Evolutionary conservation across 1,140 invertebrate genomes (phyloP).

Genomic region (Drosophila lini): DNA sequence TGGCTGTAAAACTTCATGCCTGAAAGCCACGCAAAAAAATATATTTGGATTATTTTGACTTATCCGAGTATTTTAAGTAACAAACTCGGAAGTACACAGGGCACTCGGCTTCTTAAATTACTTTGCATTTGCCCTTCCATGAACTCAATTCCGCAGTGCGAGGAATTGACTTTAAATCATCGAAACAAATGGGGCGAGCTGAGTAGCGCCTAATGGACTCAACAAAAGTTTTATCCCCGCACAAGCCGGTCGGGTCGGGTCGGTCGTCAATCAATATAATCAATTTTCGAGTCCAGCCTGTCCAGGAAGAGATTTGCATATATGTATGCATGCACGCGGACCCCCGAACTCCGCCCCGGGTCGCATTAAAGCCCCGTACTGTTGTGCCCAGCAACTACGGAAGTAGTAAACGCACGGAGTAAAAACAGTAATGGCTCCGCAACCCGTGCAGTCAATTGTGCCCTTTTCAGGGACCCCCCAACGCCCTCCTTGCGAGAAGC

Average conservation of each 20-base stretch:
- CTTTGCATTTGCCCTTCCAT: background rate
- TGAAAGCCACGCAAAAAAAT: background rate
- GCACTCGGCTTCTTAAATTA: background rate
- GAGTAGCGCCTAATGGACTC: constrained; percentile 19
- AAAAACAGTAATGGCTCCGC: constrained; percentile 56
- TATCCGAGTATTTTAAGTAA: too few relatives aligned
- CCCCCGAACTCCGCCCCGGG: background rate
- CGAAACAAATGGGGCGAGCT: constrained; percentile 24
- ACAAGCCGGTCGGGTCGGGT: background rate
- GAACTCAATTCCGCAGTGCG: background rate
- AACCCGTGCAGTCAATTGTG: constrained; percentile 47
- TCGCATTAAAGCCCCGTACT: constrained; percentile 11
- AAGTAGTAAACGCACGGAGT: constrained; percentile 41
- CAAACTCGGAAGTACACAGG: background rate
- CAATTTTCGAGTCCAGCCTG: constrained; percentile 27
- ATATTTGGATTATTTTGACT: too few relatives aligned
- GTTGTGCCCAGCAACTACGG: constrained; percentile 22
- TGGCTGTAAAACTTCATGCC: background rate
- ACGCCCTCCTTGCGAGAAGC: background rate
- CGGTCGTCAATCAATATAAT: constrained; percentile 20
- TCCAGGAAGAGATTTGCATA: constrained; percentile 30
- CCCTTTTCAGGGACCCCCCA: constrained; percentile 20
- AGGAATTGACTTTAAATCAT: constrained; percentile 17
- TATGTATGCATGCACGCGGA: constrained; percentile 5
- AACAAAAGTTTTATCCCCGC: constrained; percentile 15